Percentiles rank a stretch among this genome's conserved stretches.
Evolutionary conservation across 2,888 invertebrate genomes (phyloP).

Genomic region (Lomographa bimaculata): DNA sequence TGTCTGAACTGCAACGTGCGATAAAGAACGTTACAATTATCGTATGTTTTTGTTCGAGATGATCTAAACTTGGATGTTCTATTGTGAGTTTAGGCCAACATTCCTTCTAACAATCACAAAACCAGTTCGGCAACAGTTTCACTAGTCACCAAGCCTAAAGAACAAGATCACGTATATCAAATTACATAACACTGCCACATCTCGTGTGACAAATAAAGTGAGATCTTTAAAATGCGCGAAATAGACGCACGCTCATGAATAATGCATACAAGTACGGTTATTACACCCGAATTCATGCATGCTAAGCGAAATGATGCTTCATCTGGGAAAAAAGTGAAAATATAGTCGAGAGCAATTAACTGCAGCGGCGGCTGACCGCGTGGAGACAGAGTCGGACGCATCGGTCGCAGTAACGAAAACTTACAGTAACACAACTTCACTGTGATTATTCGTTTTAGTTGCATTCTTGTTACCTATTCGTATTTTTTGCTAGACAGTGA

Average conservation of each 20-base stretch:
- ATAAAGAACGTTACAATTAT: too few species aligned
- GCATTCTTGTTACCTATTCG: too few species aligned
- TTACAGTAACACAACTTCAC: too few species aligned
- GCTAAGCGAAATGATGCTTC: constrained; percentile 44
- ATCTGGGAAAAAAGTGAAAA: constrained; percentile 54
- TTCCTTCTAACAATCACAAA: too few species aligned
- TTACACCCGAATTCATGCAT: constrained; percentile 73
- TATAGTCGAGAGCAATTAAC: constrained; percentile 24
- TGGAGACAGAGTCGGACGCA: constrained; percentile 1
- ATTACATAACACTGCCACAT: constrained; percentile 12
- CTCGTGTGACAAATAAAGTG: constrained; percentile 24
- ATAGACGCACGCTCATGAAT: constrained; percentile 51
- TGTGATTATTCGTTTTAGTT: too few species aligned
- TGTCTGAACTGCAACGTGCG: too few species aligned
- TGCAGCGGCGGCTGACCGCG: constrained; percentile 14
- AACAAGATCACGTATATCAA: background rate
- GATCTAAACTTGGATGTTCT: too few species aligned
- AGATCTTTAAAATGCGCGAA: constrained; percentile 26
- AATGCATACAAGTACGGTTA: constrained; percentile 65
- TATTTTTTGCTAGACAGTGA: too few species aligned
- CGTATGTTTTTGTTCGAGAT: too few species aligned
- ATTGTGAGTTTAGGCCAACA: too few species aligned
- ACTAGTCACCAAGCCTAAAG: background rate
- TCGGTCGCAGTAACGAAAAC: background rate
- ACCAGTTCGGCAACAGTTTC: too few species aligned